A percentile compares a stretch with the other conserved stretches of the same genome.
Conservation (phyloP, 2,888 invertebrate species). For the Petrolisthes manimaculis region DNA sequence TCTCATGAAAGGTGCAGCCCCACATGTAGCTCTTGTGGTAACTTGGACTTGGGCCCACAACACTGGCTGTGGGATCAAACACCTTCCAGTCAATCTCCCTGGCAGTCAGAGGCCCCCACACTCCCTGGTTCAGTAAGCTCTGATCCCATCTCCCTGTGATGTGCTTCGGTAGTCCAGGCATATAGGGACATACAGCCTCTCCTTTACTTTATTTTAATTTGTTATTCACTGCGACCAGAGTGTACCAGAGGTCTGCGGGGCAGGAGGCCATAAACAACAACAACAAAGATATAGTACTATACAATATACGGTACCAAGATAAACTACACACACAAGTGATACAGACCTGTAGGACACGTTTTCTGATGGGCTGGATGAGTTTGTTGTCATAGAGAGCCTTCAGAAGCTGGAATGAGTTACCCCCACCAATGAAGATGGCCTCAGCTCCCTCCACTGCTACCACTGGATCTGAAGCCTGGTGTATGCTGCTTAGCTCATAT, state of each 20-base stretch:
- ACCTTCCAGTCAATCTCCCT: no score
- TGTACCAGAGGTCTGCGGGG: no score
- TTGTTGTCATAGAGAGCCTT: constrained; percentile 79
- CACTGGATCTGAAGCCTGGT: constrained; percentile 73
- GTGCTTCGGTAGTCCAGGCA: no score
- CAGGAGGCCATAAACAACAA: neutral
- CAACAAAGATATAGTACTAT: neutral
- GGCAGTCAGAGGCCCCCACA: no score
- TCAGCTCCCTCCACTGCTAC: constrained; percentile 76
- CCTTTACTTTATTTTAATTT: neutral
- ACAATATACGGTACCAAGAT: no score
- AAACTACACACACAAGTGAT: neutral
- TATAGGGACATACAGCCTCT: no score
- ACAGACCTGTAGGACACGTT: constrained; percentile 73
- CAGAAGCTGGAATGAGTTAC: constrained; percentile 83
- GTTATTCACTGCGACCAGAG: neutral
- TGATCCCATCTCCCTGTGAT: no score
- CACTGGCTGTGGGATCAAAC: no score
- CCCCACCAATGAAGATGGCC: constrained; percentile 84
- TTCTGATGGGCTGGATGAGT: constrained; percentile 76
- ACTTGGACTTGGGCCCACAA: no score
- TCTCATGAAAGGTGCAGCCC: no score
- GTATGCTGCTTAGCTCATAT: constrained; percentile 78
- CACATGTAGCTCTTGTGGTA: no score
- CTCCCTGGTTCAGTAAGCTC: neutral